Conservation (phyloP, 2,113 vertebrate genomes). For the Pelecanoides urinatrix region DNA sequence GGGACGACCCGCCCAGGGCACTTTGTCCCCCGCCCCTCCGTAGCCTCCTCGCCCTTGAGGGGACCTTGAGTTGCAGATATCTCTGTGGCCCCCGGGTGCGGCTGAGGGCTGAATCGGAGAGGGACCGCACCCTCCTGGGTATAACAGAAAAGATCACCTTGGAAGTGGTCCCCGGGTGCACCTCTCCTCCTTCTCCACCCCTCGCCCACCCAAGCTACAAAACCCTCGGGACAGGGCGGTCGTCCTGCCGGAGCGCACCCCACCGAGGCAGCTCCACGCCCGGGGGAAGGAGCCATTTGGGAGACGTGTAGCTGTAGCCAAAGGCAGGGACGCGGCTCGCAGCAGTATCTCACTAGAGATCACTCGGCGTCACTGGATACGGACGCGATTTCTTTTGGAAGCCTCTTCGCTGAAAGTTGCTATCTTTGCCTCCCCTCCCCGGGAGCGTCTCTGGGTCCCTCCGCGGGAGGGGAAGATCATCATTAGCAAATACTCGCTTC, state of each 20-base stretch:
- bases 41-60: background rate
- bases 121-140: fast-evolving
- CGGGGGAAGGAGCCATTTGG: fast-evolving
- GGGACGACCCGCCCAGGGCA: fast-evolving
- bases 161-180: fast-evolving
- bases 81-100: background rate
- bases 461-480: background rate
- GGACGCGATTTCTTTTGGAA: background rate
- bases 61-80: background rate
- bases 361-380: background rate
- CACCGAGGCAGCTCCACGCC: fast-evolving
- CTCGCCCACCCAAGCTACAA: background rate
- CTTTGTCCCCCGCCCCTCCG: fast-evolving
- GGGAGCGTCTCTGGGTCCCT: background rate
- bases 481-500: background rate
- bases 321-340: background rate
- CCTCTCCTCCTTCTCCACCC: fast-evolving
- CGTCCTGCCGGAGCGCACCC: fast-evolving
- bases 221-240: background rate
- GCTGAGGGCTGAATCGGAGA: background rate
- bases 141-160: background rate
- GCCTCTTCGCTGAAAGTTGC: background rate
- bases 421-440: background rate
- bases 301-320: background rate
- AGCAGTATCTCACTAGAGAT: background rate